Conservation (phyloP, 2,113 vertebrate species). For the Ammodytes dubius region DNA sequence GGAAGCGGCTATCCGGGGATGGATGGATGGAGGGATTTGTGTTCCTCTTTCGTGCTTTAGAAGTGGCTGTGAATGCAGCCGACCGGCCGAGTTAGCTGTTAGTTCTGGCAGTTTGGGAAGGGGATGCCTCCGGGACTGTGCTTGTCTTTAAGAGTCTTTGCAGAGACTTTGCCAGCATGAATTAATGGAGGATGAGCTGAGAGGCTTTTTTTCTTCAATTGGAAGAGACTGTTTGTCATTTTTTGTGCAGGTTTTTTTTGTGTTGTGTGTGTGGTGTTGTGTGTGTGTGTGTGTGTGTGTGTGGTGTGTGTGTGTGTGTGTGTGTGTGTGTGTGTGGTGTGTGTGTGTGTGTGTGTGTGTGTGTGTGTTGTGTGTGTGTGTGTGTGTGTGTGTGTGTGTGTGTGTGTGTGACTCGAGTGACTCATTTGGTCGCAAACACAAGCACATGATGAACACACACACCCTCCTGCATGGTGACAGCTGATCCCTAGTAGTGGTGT, state of each 20-base stretch:
- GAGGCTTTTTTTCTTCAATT: conserved; percentile 68
- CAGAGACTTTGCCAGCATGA: conserved; percentile 77
- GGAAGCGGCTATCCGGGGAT: conserved; percentile 60
- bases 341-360: too few relatives aligned
- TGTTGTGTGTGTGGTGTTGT: conserved; percentile 6
- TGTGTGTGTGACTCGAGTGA: conserved; percentile 34
- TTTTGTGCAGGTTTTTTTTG: conserved; percentile 48
- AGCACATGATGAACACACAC: conserved; percentile 9
- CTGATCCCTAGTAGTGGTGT: conserved; percentile 33
- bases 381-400: neutral
- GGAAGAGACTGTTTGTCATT: conserved; percentile 66
- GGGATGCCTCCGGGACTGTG: conserved; percentile 73
- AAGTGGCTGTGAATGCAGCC: conserved; percentile 67
- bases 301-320: too few relatives aligned
- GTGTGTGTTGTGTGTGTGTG: too few relatives aligned
- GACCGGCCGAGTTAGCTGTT: conserved; percentile 73
- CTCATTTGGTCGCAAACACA: conserved; percentile 13
- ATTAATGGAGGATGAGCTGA: conserved; percentile 77
- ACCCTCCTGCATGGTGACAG: conserved; percentile 30
- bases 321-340: too few relatives aligned
- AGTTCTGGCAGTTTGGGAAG: conserved; percentile 75
- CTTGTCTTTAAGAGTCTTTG: conserved; percentile 80
- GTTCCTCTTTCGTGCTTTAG: conserved; percentile 57
- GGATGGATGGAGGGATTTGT: conserved; percentile 76
- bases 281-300: too few relatives aligned